Conservation (phyloP, 2,888 invertebrate species). For the Tridacna crocea region DNA sequence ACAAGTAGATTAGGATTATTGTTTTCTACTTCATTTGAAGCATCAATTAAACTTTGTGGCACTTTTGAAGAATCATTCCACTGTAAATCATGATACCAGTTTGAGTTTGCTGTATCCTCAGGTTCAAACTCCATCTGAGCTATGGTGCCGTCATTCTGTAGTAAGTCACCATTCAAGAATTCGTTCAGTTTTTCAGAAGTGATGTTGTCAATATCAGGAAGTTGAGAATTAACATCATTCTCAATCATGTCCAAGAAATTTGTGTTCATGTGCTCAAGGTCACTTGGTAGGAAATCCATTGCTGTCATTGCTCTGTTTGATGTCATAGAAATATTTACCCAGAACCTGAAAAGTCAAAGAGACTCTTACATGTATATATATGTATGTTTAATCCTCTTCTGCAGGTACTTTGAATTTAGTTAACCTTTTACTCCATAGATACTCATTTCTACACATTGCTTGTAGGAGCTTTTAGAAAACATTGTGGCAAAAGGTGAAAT, state of each 20-base stretch:
- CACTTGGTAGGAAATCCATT: conserved; percentile 64
- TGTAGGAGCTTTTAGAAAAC: no score
- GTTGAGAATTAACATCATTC: conserved; percentile 56
- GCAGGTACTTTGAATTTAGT: no score
- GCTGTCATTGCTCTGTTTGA: conserved; percentile 32
- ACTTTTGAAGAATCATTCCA: conserved; percentile 71
- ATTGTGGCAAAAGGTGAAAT: no score
- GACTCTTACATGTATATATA: neutral
- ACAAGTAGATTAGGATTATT: conserved; percentile 88
- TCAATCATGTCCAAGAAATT: conserved; percentile 66
- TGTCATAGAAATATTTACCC: neutral
- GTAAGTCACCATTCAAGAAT: conserved; percentile 56
- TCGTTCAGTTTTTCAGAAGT: conserved; percentile 66
- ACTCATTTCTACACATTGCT: no score
- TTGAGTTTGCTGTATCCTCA: conserved; percentile 55
- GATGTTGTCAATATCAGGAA: conserved; percentile 67
- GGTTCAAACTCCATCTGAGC: conserved; percentile 35
- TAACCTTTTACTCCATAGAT: no score
- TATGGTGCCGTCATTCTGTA: conserved; percentile 27
- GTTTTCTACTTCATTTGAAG: conserved; percentile 72
- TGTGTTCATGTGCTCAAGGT: conserved; percentile 58
- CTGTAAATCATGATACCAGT: conserved; percentile 71
- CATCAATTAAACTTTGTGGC: conserved; percentile 68
- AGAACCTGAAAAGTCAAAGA: neutral
- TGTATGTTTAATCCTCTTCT: no score